A percentile compares a stretch with the other conserved stretches of the same genome.
phyloP scores from a whole-genome alignment of 2,888 invertebrate species.

The Lissonota sp. region DNA sequence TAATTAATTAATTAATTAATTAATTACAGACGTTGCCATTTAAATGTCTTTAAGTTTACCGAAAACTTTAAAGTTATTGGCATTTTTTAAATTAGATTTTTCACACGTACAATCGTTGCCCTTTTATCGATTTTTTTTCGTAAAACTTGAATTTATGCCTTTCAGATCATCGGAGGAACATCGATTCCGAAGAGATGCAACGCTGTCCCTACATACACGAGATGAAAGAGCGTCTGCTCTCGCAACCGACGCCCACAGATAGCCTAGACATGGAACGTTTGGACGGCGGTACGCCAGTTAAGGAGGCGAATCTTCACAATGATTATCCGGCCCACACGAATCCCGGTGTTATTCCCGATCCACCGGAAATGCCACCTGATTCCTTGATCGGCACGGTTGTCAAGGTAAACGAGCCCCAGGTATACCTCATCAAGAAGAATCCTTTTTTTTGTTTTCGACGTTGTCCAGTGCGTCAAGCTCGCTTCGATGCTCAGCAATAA shows the following conservation, averaged over 20 bases:
- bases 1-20: too few relatives aligned
- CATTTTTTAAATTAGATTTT: not conserved
- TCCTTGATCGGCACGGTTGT: slow-evolving; percentile 94
- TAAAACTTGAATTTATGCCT: slow-evolving; percentile 42
- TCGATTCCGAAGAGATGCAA: slow-evolving; percentile 88
- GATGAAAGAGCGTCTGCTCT: slow-evolving; percentile 96
- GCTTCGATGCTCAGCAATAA: slow-evolving; percentile 11
- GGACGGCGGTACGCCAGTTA: slow-evolving; percentile 84
- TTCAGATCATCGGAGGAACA: slow-evolving; percentile 77
- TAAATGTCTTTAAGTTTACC: too few relatives aligned
- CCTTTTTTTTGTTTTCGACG: slow-evolving; percentile 47
- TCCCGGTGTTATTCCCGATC: slow-evolving; percentile 83
- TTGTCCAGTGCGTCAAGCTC: slow-evolving; percentile 20
- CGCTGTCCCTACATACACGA: slow-evolving; percentile 96
- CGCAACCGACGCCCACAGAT: slow-evolving; percentile 88
- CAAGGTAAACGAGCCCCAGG: slow-evolving; percentile 88
- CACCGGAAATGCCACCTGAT: slow-evolving; percentile 85
- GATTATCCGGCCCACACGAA: slow-evolving; percentile 84
- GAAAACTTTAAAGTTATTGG: too few relatives aligned
- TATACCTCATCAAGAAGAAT: slow-evolving; percentile 65
- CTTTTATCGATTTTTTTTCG: not conserved
- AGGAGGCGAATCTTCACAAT: slow-evolving; percentile 83
- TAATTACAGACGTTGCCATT: too few relatives aligned
- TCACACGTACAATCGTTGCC: not conserved
- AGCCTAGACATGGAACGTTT: slow-evolving; percentile 88